Evolutionary conservation across 1,140 invertebrate genomes (phyloP).

Genomic region (Musca vetustissima): DNA sequence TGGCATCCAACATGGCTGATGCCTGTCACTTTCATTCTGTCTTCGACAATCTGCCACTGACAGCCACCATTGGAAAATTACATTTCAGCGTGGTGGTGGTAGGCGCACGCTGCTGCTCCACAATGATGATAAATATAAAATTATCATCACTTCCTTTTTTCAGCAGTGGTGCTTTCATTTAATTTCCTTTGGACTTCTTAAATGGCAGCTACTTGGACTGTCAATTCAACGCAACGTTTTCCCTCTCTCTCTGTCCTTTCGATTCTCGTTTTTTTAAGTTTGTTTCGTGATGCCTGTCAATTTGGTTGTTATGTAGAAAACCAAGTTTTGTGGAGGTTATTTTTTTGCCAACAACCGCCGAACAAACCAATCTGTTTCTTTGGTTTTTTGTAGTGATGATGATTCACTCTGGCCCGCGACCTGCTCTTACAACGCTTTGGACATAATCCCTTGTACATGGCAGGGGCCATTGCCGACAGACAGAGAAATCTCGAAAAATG

Average conservation of each 20-base stretch:
- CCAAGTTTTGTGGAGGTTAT: not conserved
- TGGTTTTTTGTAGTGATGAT: not conserved
- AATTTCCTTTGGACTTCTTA: constrained; percentile 9
- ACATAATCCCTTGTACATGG: constrained; percentile 12
- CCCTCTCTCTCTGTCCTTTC: not conserved
- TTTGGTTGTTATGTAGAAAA: constrained; percentile 8
- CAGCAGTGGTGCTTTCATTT: constrained; percentile 4
- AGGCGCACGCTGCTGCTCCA: no score
- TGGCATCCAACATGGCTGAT: no score
- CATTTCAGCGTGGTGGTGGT: not conserved
- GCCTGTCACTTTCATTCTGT: no score
- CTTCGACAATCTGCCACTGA: no score
- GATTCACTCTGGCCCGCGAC: not conserved
- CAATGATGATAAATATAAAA: constrained; percentile 2
- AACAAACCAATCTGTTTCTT: not conserved
- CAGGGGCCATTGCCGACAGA: constrained; percentile 2
- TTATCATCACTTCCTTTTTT: constrained; percentile 8
- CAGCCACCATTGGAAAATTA: no score
- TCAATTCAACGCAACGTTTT: not conserved
- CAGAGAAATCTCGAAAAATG: no score
- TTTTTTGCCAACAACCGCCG: not conserved
- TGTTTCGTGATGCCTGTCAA: constrained; percentile 4
- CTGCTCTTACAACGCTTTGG: not conserved
- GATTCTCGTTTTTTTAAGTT: not conserved
- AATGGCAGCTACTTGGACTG: not conserved